A percentile compares a stretch with the other conserved stretches of the same genome.
These are phyloP conservation scores for Physocephala rufipes DNA, from an alignment of 2,888 invertebrate species.

Conservation along the genomic window DNA sequence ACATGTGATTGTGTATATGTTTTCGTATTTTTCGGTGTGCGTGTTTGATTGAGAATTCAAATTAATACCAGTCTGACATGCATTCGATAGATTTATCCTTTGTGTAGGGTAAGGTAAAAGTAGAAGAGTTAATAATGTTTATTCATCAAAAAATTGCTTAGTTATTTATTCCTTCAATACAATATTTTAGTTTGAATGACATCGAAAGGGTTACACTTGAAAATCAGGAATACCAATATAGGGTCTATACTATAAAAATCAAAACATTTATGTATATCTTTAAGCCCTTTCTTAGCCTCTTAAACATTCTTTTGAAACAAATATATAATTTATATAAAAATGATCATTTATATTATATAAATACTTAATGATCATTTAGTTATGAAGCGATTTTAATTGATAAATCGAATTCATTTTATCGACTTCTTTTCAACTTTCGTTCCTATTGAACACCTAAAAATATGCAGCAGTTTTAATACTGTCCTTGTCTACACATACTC, in stretches of 20 bases:
- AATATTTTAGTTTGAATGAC: neutral
- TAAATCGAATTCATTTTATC: neutral
- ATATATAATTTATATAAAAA: neutral
- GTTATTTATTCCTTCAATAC: neutral
- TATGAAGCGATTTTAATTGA: neutral
- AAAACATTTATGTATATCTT: too few relatives aligned
- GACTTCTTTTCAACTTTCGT: too few relatives aligned
- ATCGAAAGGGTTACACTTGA: neutral
- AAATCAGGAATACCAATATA: too few relatives aligned
- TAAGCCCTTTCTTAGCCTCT: too few relatives aligned
- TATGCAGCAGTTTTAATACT: neutral
- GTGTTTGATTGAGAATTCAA: too few relatives aligned
- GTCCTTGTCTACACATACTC: too few relatives aligned
- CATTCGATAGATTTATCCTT: conserved; percentile 5
- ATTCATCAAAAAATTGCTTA: neutral
- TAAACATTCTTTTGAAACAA: too few relatives aligned
- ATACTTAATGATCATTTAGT: too few relatives aligned
- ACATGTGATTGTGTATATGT: neutral
- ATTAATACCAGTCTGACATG: conserved; percentile 28
- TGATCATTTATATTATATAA: neutral
- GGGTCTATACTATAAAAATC: too few relatives aligned
- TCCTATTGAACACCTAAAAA: neutral
- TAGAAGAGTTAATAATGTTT: conserved; percentile 1
- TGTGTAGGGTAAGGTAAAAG: neutral
- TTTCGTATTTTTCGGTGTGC: neutral